Base-by-base conservation (phyloP, 2,113 vertebrate genomes). In the Spilogale gracilis region DNA sequence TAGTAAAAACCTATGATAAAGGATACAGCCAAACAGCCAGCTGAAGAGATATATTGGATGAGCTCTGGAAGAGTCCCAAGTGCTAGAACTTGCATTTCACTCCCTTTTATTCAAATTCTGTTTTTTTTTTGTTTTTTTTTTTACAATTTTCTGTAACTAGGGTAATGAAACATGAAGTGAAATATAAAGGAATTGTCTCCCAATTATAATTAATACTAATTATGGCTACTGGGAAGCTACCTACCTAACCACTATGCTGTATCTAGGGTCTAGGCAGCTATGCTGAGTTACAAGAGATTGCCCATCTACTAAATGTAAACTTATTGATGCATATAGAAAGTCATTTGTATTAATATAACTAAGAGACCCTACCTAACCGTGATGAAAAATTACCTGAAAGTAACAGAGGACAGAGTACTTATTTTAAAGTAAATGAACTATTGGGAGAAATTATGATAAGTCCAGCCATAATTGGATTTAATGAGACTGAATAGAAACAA, bases 401-500 rank as follows among this genome's bases (percentile, higher is more conserved):
- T 84, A 98, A 94, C 58, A 83, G 74, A 97, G 93, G 94, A 97
- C 78, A 94, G 89, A 92, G 92, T 94, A 76, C 87, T 98, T 98
- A 92, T 88, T 97, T 98, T 98, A 97, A 97, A 97, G 83, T 95
- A 98, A 97, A 97, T 97, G 84, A 98, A 78, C 76, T 98, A 97
- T 98, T 97, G 96, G 94, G 83, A 97, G 89, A 95, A 98, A 97
- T 95, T 98, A 89, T 23, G 0, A 10, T 96, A 96, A 98, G 97
- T 98, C 95, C 96, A 98, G 98, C 88, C 91, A 79, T 96, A 98
- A 97, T 98, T 97, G 88, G 82, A 96, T 97, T 96, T 98, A 98
- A 94, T 98, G 96, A 96, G 92, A 98, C 96, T 92, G 98, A 98
- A 98, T 97, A 96, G 96, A 97, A 98, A 97, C 73, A 98, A 98